phyloP scores from a whole-genome alignment of 2,797 vertebrate species.

The Hydrolagus colliei region DNA sequence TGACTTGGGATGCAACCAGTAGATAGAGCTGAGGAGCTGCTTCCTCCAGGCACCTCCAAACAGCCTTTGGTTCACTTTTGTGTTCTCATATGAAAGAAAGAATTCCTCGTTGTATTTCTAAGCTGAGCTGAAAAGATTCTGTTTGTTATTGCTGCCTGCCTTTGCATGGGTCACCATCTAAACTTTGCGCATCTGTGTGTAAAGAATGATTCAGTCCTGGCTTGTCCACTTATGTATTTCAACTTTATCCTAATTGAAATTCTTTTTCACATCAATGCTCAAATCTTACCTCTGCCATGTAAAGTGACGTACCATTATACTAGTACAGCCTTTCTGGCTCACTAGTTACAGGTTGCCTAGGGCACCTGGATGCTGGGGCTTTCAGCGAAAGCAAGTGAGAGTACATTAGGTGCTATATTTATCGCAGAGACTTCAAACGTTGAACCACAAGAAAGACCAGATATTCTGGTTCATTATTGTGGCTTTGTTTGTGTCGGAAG shows the following conservation, averaged over 20 bases:
- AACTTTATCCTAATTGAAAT: constrained; percentile 15
- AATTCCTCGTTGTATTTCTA: background rate
- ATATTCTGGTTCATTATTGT: background rate
- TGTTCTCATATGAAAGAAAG: background rate
- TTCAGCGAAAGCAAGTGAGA: background rate
- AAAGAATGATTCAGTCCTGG: background rate
- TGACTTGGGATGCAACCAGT: background rate
- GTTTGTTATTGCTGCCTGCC: background rate
- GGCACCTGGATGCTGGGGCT: background rate
- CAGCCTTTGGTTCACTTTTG: background rate
- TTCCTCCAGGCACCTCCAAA: background rate
- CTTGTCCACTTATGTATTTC: constrained; percentile 3
- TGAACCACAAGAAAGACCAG: background rate
- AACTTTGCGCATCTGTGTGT: constrained; percentile 14
- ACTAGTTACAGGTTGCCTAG: background rate
- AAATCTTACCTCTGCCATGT: constrained; percentile 10
- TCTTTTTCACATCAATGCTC: background rate
- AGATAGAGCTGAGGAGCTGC: background rate
- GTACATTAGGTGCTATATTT: background rate
- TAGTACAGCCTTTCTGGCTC: background rate
- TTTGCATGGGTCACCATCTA: background rate
- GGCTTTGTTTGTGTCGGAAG: background rate
- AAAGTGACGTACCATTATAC: background rate
- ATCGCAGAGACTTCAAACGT: background rate
- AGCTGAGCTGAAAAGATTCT: background rate